Conservation (phyloP, 1,140 invertebrate species). For the Saxidomus purpurata region DNA sequence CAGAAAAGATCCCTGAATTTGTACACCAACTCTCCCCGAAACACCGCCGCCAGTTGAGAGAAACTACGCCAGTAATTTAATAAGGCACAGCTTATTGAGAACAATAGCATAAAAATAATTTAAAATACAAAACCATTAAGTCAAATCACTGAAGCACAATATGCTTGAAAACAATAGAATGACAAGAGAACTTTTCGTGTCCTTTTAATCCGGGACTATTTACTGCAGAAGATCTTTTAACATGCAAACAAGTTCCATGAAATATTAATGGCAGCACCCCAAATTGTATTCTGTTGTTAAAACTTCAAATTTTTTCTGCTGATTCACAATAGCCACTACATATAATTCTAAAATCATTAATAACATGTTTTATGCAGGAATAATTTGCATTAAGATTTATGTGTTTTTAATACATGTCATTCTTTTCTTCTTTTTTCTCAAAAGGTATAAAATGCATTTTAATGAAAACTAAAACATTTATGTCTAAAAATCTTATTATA, state of each 20-base stretch:
- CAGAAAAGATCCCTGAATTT: not conserved
- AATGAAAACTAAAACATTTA: too few species aligned
- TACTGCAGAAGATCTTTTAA: not conserved
- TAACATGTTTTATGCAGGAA: too few species aligned
- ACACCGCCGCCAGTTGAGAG: not conserved
- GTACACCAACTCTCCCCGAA: not conserved
- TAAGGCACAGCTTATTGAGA: constrained; percentile 36
- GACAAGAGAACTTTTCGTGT: constrained; percentile 21
- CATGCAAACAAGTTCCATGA: not conserved
- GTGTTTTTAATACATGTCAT: too few species aligned
- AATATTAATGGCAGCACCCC: not conserved
- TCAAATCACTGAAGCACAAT: not conserved
- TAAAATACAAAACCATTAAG: constrained; percentile 33
- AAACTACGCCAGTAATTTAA: constrained; percentile 24
- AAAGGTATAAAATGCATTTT: too few species aligned
- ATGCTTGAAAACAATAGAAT: constrained; percentile 24
- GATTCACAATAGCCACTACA: not conserved
- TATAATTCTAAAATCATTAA: too few species aligned
- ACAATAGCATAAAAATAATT: constrained; percentile 34
- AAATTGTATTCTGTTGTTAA: not conserved
- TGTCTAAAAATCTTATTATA: too few species aligned
- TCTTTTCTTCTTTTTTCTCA: too few species aligned
- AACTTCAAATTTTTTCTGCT: not conserved
- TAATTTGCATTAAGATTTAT: too few species aligned
- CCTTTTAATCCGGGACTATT: not conserved